Conservation (phyloP, 2,113 vertebrate genomes). For the Calidris pugnax region DNA sequence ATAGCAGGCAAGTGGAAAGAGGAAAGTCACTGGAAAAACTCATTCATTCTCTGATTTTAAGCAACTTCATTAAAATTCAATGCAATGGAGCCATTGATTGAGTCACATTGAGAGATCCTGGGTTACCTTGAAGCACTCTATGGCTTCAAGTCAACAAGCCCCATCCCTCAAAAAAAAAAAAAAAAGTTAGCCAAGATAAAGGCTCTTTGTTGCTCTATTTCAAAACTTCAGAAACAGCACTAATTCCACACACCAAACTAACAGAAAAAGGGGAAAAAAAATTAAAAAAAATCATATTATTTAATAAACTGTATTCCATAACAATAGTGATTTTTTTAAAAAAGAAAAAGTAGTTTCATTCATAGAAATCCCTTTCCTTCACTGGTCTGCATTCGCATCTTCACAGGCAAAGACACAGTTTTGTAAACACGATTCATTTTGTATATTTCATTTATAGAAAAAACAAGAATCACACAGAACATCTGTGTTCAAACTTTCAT, state of each 20-base stretch:
- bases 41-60: background rate
- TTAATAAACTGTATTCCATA: background rate
- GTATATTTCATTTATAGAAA: background rate
- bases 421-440: background rate
- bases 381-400: background rate
- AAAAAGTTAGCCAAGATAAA: background rate
- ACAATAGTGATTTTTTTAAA: background rate
- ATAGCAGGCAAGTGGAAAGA: background rate
- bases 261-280: background rate
- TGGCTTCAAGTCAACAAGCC: background rate
- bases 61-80: background rate
- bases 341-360: too few species aligned
- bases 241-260: background rate
- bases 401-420: background rate
- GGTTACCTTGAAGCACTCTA: background rate
- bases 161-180: background rate
- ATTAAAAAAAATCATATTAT: background rate
- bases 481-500: background rate
- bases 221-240: background rate
- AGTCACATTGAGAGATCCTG: background rate
- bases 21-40: background rate
- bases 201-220: background rate
- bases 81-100: background rate
- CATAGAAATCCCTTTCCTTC: background rate
- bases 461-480: background rate